Base-by-base conservation (phyloP, 1,140 invertebrate species). In the Mya arenaria region DNA sequence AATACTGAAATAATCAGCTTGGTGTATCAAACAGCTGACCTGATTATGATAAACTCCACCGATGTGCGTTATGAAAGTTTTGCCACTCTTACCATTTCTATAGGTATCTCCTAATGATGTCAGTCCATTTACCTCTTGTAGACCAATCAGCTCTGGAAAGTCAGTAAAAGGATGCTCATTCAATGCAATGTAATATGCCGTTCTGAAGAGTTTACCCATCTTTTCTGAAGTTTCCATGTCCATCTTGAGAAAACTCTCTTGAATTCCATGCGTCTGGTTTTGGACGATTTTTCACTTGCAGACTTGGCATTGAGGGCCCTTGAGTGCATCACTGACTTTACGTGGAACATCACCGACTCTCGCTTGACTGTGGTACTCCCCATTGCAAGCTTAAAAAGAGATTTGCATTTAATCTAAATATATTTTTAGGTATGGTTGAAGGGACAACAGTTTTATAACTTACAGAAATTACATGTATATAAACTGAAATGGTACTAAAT, bases 111-210 rank as follows among this genome's bases (percentile, higher is more conserved):
- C 65, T 34, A 82, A 17, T 1, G 19, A 37, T n/a, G n/a, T n/a
- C 0, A 78, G 10, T 1, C 63, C 72, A 81, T 84, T 82, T 4
- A n/a, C n/a, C 10, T 74, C 60, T 48, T 85, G 84, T 1, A 83
- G 68, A 13, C 79, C 28, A 23, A 83, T 34, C 19, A 85, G 68
- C 8, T 66, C 55, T 60, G 55, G n/a, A 56, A 80, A 85, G 55
- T 85, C 84, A 39, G 84, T 68, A 34, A 83, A 85, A 10, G 82
- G 75, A 48, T 39, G 68, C 36, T 85, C 74, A 10, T 73, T 55
- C 32, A 72, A 58, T 10, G 68, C 69, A 28, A 85, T 6, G 66
- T 80, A 83, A 37, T 52, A 79, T 19, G 71, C 63, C 34, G 81
- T 83, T 55, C 41, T 80, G 25, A 85, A 75, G 30, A 83, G 39